Percentiles rank a stretch among this genome's conserved stretches.
Evolutionary conservation across 2,113 vertebrate genomes (phyloP).

Genomic region (Gallinago paraguaiae): DNA sequence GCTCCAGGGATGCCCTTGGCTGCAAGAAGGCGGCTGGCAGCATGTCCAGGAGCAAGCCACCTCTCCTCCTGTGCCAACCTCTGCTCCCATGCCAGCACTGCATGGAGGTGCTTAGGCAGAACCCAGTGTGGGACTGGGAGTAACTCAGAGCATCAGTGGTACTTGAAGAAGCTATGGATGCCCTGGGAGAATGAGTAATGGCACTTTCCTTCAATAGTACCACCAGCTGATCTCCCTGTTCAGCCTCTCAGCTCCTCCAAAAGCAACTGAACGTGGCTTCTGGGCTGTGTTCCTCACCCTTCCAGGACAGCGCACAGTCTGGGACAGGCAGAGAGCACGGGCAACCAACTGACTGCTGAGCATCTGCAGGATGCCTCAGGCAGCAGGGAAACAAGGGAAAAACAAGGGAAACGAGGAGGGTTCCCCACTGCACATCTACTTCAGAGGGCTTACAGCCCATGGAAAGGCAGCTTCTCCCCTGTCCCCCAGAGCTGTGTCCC

Average conservation of each 20-base stretch:
- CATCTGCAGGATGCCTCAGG: not conserved
- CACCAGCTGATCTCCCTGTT: not conserved
- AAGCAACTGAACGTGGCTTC: not conserved
- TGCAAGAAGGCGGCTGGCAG: not conserved
- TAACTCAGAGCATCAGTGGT: not conserved
- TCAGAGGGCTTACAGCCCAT: rapidly evolving
- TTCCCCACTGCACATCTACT: rapidly evolving
- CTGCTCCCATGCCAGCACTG: rapidly evolving
- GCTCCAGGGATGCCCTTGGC: not conserved
- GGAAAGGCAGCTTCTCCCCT: not conserved
- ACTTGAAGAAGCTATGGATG: not conserved
- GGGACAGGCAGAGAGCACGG: not conserved
- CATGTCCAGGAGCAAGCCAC: not conserved
- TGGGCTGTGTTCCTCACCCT: not conserved
- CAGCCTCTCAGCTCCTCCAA: not conserved
- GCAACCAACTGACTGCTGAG: not conserved
- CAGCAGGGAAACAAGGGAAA: not conserved
- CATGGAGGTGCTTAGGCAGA: not conserved
- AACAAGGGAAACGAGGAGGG: not conserved
- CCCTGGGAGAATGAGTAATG: not conserved
- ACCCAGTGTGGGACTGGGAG: not conserved
- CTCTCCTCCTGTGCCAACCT: not conserved
- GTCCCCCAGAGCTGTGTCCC: rapidly evolving
- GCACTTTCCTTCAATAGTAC: not conserved
- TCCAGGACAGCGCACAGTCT: rapidly evolving